A percentile compares a stretch with the other conserved stretches of the same genome.
These are phyloP conservation scores for Apteryx mantelli DNA, from an alignment of 2,113 vertebrate genomes.

Conservation along the genomic window DNA sequence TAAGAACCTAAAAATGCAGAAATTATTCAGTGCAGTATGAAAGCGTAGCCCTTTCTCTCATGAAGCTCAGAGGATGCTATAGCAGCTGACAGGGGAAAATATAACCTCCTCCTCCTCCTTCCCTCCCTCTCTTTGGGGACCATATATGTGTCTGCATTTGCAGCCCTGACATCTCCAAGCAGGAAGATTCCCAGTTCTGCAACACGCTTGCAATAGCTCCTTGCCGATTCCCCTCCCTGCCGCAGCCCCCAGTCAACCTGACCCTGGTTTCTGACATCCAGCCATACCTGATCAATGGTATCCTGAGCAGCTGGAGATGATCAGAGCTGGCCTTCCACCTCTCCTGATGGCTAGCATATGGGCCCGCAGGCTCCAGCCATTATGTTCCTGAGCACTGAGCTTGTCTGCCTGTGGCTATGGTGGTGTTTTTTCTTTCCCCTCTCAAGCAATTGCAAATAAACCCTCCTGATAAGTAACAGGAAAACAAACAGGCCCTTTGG, in stretches of 20 bases:
- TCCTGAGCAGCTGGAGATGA: slow-evolving; percentile 60
- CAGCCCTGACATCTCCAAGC: slow-evolving; percentile 54
- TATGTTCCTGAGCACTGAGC: slow-evolving; percentile 58
- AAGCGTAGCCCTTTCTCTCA: slow-evolving; percentile 16
- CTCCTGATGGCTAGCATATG: slow-evolving; percentile 52
- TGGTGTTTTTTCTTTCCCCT: not conserved
- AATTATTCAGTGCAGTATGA: slow-evolving; percentile 7
- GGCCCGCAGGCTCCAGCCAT: slow-evolving; percentile 44
- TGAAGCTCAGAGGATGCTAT: slow-evolving; percentile 3
- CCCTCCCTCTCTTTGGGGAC: not conserved
- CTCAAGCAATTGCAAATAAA: slow-evolving; percentile 59
- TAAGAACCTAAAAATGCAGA: slow-evolving; percentile 45
- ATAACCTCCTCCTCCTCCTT: not conserved
- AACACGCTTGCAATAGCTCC: slow-evolving; percentile 34
- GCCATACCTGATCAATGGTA: slow-evolving; percentile 50
- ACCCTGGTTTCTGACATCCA: not conserved
- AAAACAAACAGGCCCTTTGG: slow-evolving; percentile 68
- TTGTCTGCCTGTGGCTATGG: slow-evolving; percentile 52
- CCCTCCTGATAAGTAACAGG: slow-evolving; percentile 68
- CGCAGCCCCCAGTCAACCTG: not conserved
- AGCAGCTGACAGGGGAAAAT: slow-evolving; percentile 26
- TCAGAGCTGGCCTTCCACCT: slow-evolving; percentile 65
- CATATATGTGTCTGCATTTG: not conserved
- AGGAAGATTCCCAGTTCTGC: slow-evolving; percentile 35
- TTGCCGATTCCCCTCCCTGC: not conserved